These are phyloP conservation scores for Crotalus helleri DNA, from an alignment of 2,113 vertebrate species.

Conservation along the genomic window DNA sequence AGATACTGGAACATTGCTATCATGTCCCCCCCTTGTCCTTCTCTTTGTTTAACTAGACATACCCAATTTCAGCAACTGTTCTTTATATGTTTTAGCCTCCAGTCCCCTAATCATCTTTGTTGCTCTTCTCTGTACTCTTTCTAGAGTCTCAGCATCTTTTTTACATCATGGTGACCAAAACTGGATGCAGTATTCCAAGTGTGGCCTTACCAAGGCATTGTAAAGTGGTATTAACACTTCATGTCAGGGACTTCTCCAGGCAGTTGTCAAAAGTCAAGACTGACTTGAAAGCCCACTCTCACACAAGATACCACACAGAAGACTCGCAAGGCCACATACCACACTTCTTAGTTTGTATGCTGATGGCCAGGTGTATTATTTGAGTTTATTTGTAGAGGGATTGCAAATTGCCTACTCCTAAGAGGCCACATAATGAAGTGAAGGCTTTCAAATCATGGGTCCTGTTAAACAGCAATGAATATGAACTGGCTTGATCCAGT, in stretches of 20 bases:
- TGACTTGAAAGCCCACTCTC: neutral
- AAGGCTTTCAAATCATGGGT: neutral
- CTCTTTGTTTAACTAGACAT: too few species aligned
- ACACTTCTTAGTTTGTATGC: neutral
- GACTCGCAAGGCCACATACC: neutral
- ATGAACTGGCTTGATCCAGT: neutral
- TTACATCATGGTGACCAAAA: too few species aligned
- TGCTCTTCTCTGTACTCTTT: too few species aligned
- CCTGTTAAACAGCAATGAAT: neutral
- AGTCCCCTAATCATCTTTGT: too few species aligned
- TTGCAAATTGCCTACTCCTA: neutral
- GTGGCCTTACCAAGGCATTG: too few species aligned
- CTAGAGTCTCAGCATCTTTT: too few species aligned
- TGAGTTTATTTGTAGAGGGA: neutral
- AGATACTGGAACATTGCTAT: too few species aligned
- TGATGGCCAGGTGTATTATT: neutral
- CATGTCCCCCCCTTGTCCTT: too few species aligned
- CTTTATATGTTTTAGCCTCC: too few species aligned
- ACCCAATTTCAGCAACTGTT: too few species aligned
- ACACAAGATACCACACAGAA: neutral
- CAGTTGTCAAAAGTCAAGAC: neutral
- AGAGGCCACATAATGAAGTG: neutral
- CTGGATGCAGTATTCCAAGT: too few species aligned
- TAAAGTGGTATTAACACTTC: neutral
- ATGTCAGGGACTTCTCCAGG: neutral